phyloP scores from a whole-genome alignment of 2,113 vertebrate species.

The Natator depressus region DNA sequence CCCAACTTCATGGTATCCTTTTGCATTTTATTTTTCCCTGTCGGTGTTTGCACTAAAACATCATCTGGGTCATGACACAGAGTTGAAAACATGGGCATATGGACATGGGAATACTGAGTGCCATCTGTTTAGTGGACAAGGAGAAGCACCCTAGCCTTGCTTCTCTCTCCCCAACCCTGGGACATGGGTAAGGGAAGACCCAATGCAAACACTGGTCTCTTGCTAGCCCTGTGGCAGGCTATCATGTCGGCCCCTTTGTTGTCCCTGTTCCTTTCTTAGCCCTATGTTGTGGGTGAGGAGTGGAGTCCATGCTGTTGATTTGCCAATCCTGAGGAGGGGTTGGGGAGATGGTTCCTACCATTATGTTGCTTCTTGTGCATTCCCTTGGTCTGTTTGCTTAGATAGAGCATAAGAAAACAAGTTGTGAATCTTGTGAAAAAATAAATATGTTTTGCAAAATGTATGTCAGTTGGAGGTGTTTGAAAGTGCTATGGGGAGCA shows the following conservation, averaged over 20 bases:
- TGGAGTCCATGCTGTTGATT: not conserved
- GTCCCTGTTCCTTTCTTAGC: not conserved
- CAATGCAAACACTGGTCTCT: not conserved
- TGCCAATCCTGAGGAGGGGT: not conserved
- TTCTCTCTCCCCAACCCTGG: not conserved
- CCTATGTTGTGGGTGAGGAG: not conserved
- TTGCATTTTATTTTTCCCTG: not conserved
- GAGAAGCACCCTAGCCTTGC: not conserved
- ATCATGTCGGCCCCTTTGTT: not conserved
- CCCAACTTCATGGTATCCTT: not conserved
- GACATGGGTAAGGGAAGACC: not conserved
- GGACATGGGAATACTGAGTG: not conserved
- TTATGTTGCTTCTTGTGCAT: not conserved
- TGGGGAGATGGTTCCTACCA: not conserved
- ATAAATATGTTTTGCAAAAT: not conserved
- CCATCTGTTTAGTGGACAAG: not conserved
- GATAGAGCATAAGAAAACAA: not conserved
- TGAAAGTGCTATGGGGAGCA: not conserved
- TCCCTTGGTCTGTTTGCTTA: not conserved
- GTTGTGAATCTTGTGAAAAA: not conserved
- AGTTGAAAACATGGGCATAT: not conserved
- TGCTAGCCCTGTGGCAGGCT: not conserved
- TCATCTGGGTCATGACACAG: not conserved
- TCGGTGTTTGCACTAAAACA: not conserved
- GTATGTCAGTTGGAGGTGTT: not conserved